Evolutionary conservation across 2,113 vertebrate genomes (phyloP), one percentile per base, ranked within the genome.

Genomic region (Onychorhynchus coronatus): DNA sequence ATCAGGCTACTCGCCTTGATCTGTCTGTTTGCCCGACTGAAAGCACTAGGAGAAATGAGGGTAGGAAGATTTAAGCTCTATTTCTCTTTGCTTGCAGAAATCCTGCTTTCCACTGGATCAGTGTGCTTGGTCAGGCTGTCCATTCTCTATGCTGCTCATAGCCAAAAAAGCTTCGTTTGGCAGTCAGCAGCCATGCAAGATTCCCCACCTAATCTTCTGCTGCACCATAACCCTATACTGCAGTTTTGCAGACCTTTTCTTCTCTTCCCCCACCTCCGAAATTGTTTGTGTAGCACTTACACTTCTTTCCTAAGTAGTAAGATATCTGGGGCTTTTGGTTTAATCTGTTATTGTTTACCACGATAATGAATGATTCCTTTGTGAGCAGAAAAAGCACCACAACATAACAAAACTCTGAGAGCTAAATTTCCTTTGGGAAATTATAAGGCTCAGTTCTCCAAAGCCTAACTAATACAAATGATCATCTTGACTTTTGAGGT

Each of bases 131-230:
- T 62, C 59, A 83, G 50, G 35, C 59, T 94, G 52, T 20, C 58
- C 1, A 1, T 58, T 37, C 65, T 15, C 2, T 5, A 12, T 4
- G 47, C 10, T 77, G 27, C 47, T 61, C 0, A 0, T 13, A 63
- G 78, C 46, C 63, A 63, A 23, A 79, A 89, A 82, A 70, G 30
- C 53, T 88, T 83, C 93, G 89, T 47, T 35, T 1, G 0, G 41
- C 56, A 61, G 44, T 28, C 67, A 94, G 67, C 19, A 81, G 72
- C 37, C 46, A 47, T 31, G 19, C 42, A 83, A 62, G 50, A 56
- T n/a, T 77, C 61, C 63, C 25, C 44, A 65, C 11, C 39, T 71
- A 55, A 30, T 71, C 56, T 77, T 37, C 72, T 90, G 44, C 52
- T 65, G 62, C 47, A 74, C 49, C 44, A 49, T 13, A 92, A 72